Base-by-base conservation (phyloP, 2,113 vertebrate species). In the Neolamprologus modestus region DNA sequence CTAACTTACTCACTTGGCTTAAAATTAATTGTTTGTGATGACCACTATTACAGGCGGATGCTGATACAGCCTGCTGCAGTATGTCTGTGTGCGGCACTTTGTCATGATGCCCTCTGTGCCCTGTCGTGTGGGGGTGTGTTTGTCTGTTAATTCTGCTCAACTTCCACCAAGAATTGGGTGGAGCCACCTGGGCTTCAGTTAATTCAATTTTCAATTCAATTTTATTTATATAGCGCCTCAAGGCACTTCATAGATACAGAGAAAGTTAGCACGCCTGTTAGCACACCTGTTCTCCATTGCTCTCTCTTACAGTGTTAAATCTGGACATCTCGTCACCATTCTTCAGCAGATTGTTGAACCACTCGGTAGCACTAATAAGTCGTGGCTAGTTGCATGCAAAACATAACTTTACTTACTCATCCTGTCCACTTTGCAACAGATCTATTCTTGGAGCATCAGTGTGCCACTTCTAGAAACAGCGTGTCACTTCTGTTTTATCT, bases 61-160 rank as follows among this genome's bases (percentile, higher is more conserved):
- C 40, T 45, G 68, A 73, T 17, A 45, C 40, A 28, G 13, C 24
- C 68, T 28, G 24, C 68, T 76, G 40, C 1, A 47, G 6, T 45
- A 76, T 1, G 21, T 45, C 13, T 45, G 13, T 40, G 61, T 37
- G 33, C 1, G 33, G 33, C 35, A 37, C 35, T 66, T 0, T 63
- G 10, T 66, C 61, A 37, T n/a, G 61, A 13, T 37, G 19, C 10
- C 61, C 33, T 66, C 19, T 37, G 0, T 3, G 33, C 19, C 11
- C 33, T 37, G 11, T 21, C 10, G 1, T 37, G 61, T 37, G 11
- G 61, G 61, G 33, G 33, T 5, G 37, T 45, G 40, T 45, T 26
- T 73, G 66, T 73, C 21, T 10, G 68, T 17, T 73, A 45, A 73
- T 26, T 45, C 68, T 73, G 21, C 68, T 26, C 21, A 45, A 45